Conservation (phyloP, 64 coral and sea anemone genomes). For the Pocillopora verrucosa region DNA sequence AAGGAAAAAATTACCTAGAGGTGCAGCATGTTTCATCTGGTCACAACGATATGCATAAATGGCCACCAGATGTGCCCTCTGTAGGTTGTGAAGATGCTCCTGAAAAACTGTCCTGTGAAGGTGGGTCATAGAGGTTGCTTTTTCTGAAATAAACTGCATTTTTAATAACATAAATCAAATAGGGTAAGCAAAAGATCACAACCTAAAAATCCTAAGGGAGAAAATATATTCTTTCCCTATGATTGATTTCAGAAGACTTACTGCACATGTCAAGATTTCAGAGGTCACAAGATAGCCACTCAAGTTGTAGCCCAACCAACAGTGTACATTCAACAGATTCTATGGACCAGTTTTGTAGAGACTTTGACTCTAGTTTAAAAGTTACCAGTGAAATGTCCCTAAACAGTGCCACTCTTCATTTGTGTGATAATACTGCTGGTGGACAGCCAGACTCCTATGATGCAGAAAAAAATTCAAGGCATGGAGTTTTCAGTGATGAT, state of each 20-base stretch:
- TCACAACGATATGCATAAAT: no score
- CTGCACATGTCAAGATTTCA: not conserved
- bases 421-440: not conserved
- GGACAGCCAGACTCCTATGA: not conserved
- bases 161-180: no score
- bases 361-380: conserved; percentile 10
- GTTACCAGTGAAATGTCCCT: conserved; percentile 1
- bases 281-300: not conserved
- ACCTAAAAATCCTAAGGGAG: no score
- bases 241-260: not conserved
- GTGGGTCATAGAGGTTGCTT: no score
- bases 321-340: conserved; percentile 20
- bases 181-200: no score
- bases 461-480: not conserved
- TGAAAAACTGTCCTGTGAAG: no score
- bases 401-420: not conserved
- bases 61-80: no score
- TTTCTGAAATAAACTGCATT: no score
- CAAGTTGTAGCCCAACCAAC: not conserved
- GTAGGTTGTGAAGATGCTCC: no score
- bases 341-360: conserved; percentile 8
- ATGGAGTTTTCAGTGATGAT: not conserved
- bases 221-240: no score
- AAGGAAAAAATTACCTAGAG: not conserved
- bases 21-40: no score